Base-by-base conservation (phyloP, 2,797 vertebrate species). In the Vespertilio murinus region DNA sequence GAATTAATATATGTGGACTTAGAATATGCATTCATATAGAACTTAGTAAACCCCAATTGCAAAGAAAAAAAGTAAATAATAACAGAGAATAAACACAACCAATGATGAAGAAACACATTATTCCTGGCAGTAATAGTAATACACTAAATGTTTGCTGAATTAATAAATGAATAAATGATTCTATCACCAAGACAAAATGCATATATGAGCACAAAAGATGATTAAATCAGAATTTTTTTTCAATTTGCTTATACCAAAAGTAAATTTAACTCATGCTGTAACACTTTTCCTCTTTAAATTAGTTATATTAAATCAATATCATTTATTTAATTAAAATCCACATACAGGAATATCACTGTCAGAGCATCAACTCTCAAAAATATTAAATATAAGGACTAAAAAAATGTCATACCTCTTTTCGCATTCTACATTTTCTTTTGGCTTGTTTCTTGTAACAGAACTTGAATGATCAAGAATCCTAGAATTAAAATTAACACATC, bases 381-480 rank as follows among this genome's bases (percentile, higher is more conserved):
- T 65, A 86, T 94, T 47, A 97, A 93, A 93, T 73, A 97, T 69
- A 96, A 87, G 49, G 20, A 83, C 47, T 67, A 64, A 83, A 42
- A 85, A 45, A 90, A 65, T 65, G 93, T 84, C 95, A 94, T 98
- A 99, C 99, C 99, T 99, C 86, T 99, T 99, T 84, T 98, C 97
- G 0, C 98, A 97, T 95, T 99, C 99, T 96, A 98, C 83, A 1
- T 98, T 97, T 65, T 99, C 98, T 96, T 99, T 99, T 14, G 98
- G 98, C 96, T 99, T 99, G 97, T 97, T 99, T 98, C 98, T 98
- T 88, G 98, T 98, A 91, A 97, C 98, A 98, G 97, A 98, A 95
- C 98, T 98, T 4, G 99, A 99, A 96, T 99, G 99, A 98, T 99
- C 99, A 54, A 99, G 98, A 95, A 99, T 99, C 96, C 99, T 98